Percentiles rank a stretch among this genome's conserved stretches.
phyloP scores from a whole-genome alignment of 2,888 invertebrate genomes.

The Terebella lapidaria region DNA sequence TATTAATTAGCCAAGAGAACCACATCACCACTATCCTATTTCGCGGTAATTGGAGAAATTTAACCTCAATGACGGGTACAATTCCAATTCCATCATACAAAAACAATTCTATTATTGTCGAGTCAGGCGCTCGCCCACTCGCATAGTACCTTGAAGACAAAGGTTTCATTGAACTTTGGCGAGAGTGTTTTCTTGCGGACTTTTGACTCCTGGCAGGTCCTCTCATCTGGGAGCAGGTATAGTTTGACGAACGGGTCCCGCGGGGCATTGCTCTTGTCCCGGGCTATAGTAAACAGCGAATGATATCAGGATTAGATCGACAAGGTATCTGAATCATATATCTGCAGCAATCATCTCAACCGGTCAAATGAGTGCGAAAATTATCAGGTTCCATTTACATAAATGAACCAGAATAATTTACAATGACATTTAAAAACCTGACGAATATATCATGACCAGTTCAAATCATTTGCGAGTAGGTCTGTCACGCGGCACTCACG shows the following conservation, averaged over 20 bases:
- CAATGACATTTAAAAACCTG: not conserved
- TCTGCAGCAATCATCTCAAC: no score
- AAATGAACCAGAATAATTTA: not conserved
- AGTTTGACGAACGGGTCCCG: constrained; percentile 50
- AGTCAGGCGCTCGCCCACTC: no score
- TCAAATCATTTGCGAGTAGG: no score
- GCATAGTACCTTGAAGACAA: constrained; percentile 44
- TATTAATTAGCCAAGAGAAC: no score
- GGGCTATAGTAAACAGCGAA: constrained; percentile 30
- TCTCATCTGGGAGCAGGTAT: constrained; percentile 47
- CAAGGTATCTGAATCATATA: not conserved
- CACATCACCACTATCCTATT: no score
- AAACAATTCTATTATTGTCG: no score
- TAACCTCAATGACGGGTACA: no score
- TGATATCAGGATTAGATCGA: not conserved
- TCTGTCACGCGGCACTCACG: no score
- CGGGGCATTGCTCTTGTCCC: constrained; percentile 27
- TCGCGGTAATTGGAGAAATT: no score
- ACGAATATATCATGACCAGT: no score
- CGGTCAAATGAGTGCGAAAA: no score
- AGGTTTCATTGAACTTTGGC: constrained; percentile 48
- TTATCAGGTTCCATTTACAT: not conserved
- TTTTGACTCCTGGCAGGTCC: constrained; percentile 38
- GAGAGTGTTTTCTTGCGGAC: constrained; percentile 40
- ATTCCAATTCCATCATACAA: no score